These are phyloP conservation scores for Carassius carassius DNA, from an alignment of 2,113 vertebrate genomes.

Conservation along the genomic window DNA sequence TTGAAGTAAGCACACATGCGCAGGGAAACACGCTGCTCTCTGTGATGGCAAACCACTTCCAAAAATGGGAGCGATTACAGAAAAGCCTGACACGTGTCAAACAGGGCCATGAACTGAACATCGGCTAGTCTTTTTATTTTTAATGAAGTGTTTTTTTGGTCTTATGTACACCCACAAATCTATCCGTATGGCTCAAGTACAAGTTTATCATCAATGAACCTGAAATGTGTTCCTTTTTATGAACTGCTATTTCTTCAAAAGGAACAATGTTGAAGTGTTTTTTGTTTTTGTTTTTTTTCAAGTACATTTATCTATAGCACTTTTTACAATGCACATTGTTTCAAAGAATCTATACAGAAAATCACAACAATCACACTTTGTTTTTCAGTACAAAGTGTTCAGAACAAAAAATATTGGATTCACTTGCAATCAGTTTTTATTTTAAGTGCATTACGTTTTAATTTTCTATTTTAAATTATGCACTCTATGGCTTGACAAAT, in stretches of 20 bases:
- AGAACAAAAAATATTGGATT: too few species aligned
- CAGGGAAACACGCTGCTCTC: conserved; percentile 37
- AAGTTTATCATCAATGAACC: background rate
- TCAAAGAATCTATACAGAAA: too few species aligned
- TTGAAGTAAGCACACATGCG: conserved; percentile 42
- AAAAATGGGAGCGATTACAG: conserved; percentile 21
- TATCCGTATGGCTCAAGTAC: background rate
- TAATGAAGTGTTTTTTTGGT: background rate
- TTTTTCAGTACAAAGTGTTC: too few species aligned
- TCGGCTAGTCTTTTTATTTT: background rate
- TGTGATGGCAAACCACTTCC: conserved; percentile 42
- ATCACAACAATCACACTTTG: too few species aligned
- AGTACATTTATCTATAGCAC: too few species aligned
- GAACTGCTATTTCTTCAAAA: background rate
- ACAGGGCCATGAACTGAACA: background rate
- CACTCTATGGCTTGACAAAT: too few species aligned
- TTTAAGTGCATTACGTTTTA: too few species aligned
- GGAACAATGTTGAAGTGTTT: background rate
- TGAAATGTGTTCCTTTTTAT: background rate
- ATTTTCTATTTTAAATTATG: too few species aligned
- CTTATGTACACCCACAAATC: background rate
- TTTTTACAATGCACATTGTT: too few species aligned
- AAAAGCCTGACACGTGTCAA: conserved; percentile 28
- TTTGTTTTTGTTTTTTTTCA: too few species aligned
- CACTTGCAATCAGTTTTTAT: too few species aligned